Conservation (phyloP, 2,113 vertebrate genomes). For the Electrona antarctica region DNA sequence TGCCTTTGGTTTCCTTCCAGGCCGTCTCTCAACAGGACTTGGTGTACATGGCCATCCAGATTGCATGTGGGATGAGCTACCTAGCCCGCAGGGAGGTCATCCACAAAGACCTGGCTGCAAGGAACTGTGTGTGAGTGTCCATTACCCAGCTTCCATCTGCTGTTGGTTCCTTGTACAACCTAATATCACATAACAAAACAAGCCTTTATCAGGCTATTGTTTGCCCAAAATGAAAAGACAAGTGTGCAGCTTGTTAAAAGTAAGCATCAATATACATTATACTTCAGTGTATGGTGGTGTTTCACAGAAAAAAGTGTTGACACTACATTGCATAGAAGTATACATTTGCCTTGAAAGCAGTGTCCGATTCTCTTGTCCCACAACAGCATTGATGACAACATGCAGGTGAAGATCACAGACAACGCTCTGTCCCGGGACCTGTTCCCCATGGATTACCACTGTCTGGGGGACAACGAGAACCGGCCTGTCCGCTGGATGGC, state of each 20-base stretch:
- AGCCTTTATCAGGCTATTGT: too few relatives aligned
- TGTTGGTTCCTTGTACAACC: too few relatives aligned
- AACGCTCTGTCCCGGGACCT: slow-evolving; percentile 96
- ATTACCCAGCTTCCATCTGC: not conserved
- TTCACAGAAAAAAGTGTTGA: too few relatives aligned
- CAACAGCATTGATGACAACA: slow-evolving; percentile 94
- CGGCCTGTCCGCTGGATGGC: slow-evolving; percentile 98
- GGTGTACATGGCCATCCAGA: slow-evolving; percentile 99
- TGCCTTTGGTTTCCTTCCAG: slow-evolving; percentile 71
- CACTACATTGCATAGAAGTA: too few relatives aligned
- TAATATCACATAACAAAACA: too few relatives aligned
- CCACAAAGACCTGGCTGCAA: slow-evolving; percentile 96
- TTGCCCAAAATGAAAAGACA: too few relatives aligned
- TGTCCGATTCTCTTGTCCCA: slow-evolving; percentile 23
- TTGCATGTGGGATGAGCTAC: slow-evolving; percentile 99
- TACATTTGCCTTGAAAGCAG: too few relatives aligned
- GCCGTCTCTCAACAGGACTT: slow-evolving; percentile 97
- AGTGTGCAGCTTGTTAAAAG: too few relatives aligned
- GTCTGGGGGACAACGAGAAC: slow-evolving; percentile 98
- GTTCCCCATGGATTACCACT: slow-evolving; percentile 99
- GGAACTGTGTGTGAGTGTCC: slow-evolving; percentile 97
- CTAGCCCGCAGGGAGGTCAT: slow-evolving; percentile 96
- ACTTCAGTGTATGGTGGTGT: too few relatives aligned
- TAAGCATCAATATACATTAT: too few relatives aligned
- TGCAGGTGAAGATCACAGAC: slow-evolving; percentile 99